Conservation (phyloP, 2,888 invertebrate species). For the Encarsia formosa region DNA sequence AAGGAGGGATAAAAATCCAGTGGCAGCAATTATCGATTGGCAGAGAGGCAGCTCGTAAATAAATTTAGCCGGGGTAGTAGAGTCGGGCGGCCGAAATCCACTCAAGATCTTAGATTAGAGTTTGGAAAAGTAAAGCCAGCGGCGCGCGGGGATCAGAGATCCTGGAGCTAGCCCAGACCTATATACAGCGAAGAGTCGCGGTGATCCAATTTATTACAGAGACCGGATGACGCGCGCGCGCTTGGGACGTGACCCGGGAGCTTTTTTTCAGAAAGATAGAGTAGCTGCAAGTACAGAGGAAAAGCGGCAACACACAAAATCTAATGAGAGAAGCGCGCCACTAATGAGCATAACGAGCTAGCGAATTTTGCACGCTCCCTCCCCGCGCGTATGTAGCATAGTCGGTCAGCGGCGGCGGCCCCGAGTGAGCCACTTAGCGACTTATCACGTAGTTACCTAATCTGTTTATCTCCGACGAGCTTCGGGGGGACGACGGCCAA, state of each 20-base stretch:
- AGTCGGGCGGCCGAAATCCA: constrained; percentile 42
- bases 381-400: constrained; percentile 24
- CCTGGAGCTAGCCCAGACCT: neutral
- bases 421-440: constrained; percentile 52
- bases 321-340: constrained; percentile 51
- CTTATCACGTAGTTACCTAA: constrained; percentile 53
- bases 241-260: neutral
- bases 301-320: constrained; percentile 36
- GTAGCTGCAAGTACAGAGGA: constrained; percentile 14
- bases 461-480: constrained; percentile 48
- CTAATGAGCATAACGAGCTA: constrained; percentile 52
- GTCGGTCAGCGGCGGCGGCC: constrained; percentile 35
- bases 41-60: constrained; percentile 32
- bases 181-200: constrained; percentile 39
- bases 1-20: constrained; percentile 5
- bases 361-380: constrained; percentile 51
- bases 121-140: constrained; percentile 45
- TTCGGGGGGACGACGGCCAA: constrained; percentile 26
- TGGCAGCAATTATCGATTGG: constrained; percentile 24
- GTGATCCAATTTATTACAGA: constrained; percentile 49
- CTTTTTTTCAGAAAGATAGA: neutral
- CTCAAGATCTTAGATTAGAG: constrained; percentile 50
- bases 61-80: constrained; percentile 34
- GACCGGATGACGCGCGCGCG: neutral
- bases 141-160: constrained; percentile 38